A percentile compares a stretch with the other conserved stretches of the same genome.
These are phyloP conservation scores for Drosophila hamatofila DNA, from an alignment of 2,888 invertebrate species.

Conservation along the genomic window DNA sequence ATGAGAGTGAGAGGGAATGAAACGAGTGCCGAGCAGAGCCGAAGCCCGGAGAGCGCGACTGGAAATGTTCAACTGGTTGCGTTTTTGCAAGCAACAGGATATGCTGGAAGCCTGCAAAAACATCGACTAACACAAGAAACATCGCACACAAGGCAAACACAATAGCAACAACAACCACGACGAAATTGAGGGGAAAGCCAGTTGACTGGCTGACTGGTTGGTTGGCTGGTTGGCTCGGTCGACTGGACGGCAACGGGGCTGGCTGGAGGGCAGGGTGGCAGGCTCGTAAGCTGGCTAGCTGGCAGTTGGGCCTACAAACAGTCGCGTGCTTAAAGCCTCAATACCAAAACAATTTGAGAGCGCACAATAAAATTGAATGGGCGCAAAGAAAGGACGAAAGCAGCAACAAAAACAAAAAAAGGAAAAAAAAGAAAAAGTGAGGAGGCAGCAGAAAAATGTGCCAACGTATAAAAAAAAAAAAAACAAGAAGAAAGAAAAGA, in stretches of 20 bases:
- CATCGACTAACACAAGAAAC: slow-evolving; percentile 65
- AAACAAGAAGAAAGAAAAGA: slow-evolving; percentile 19
- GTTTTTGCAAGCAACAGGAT: slow-evolving; percentile 78
- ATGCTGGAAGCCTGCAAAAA: slow-evolving; percentile 74
- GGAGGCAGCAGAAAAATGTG: slow-evolving; percentile 65
- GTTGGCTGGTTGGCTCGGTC: slow-evolving; percentile 27
- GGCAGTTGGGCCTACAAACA: slow-evolving; percentile 50
- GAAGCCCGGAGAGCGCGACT: slow-evolving; percentile 59
- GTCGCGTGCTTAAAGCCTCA: slow-evolving; percentile 79
- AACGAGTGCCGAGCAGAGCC: slow-evolving; percentile 36
- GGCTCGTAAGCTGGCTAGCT: not conserved
- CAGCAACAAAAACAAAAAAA: slow-evolving; percentile 32
- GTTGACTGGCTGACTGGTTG: slow-evolving; percentile 44
- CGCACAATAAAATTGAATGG: slow-evolving; percentile 79
- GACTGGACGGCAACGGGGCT: slow-evolving; percentile 12
- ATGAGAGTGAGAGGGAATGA: slow-evolving; percentile 2
- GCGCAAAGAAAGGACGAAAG: slow-evolving; percentile 48
- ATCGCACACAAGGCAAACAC: slow-evolving; percentile 55
- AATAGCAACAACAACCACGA: slow-evolving; percentile 22
- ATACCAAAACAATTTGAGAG: slow-evolving; percentile 81
- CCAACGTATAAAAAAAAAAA: slow-evolving; percentile 46
- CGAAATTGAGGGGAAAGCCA: slow-evolving; percentile 26
- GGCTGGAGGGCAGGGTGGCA: not conserved
- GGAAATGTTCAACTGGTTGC: slow-evolving; percentile 80
- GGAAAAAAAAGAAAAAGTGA: slow-evolving; percentile 18